These are phyloP conservation scores for Sebastes dallii DNA, from an alignment of 2,797 vertebrate genomes.

Conservation along the genomic window DNA sequence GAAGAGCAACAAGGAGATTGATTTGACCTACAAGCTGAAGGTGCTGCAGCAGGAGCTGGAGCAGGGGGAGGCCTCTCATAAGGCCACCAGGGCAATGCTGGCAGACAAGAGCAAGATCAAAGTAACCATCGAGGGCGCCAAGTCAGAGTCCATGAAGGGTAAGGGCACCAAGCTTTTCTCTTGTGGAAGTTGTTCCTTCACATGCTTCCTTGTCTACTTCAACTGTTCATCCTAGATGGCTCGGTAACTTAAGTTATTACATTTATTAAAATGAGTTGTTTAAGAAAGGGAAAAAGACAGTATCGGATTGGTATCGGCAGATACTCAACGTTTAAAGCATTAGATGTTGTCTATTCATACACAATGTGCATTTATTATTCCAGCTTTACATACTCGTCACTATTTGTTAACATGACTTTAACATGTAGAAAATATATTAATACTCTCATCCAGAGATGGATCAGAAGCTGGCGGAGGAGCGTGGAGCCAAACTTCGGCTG, in stretches of 20 bases:
- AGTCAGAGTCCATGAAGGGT: constrained; percentile 98
- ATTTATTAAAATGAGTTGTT: too few species aligned
- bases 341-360: too few species aligned
- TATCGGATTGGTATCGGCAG: too few species aligned
- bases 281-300: accelerated
- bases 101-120: constrained; percentile 98
- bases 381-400: neutral
- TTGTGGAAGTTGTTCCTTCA: neutral
- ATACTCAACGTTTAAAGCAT: too few species aligned
- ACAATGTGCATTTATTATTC: neutral
- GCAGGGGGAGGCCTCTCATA: constrained; percentile 94
- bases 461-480: constrained; percentile 94
- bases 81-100: constrained; percentile 91
- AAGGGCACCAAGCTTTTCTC: neutral
- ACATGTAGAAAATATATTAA: neutral
- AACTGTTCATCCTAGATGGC: too few species aligned
- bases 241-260: accelerated
- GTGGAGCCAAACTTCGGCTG: constrained; percentile 89
- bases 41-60: constrained; percentile 95
- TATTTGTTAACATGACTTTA: neutral
- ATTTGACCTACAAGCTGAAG: constrained; percentile 98
- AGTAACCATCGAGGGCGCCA: constrained; percentile 96
- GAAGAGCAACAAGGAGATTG: constrained; percentile 98
- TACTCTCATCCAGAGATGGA: constrained; percentile 87
- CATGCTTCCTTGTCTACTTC: neutral